A percentile compares a stretch with the other conserved stretches of the same genome.
These are phyloP conservation scores for Prunella fulvescens DNA, from an alignment of 2,113 vertebrate species.

Conservation along the genomic window DNA sequence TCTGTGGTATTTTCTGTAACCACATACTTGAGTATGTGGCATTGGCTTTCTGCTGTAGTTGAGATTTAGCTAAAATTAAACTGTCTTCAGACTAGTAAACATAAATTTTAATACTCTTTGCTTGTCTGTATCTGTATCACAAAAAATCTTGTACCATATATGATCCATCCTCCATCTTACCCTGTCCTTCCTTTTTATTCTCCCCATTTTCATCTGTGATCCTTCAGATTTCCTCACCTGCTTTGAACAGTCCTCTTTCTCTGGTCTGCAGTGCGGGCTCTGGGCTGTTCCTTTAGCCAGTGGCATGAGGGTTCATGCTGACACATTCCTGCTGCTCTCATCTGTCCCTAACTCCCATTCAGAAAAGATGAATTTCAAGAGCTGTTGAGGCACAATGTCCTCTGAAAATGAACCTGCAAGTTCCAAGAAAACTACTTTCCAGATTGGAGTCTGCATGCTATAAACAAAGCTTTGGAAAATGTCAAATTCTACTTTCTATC, in stretches of 20 bases:
- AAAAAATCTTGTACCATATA: neutral
- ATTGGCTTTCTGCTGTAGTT: neutral
- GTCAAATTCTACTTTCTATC: neutral
- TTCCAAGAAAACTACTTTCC: neutral
- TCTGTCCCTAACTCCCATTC: rapidly evolving
- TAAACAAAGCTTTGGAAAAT: neutral
- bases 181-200: neutral
- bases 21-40: neutral
- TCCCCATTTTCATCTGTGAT: neutral
- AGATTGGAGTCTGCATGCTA: neutral
- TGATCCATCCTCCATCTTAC: neutral
- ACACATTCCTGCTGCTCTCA: rapidly evolving
- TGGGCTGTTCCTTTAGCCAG: neutral
- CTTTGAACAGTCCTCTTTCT: neutral
- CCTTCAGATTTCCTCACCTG: neutral
- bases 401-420: neutral
- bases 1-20: slow-evolving; percentile 28
- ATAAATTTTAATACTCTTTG: neutral
- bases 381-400: neutral
- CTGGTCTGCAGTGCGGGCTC: neutral
- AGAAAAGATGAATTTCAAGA: neutral
- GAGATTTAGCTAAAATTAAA: slow-evolving; percentile 9
- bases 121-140: neutral
- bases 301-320: neutral
- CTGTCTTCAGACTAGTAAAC: neutral